Percentiles rank a stretch among this genome's conserved stretches.
These are phyloP conservation scores for Orycteropus afer DNA, from an alignment of 2,113 vertebrate genomes.

Conservation along the genomic window DNA sequence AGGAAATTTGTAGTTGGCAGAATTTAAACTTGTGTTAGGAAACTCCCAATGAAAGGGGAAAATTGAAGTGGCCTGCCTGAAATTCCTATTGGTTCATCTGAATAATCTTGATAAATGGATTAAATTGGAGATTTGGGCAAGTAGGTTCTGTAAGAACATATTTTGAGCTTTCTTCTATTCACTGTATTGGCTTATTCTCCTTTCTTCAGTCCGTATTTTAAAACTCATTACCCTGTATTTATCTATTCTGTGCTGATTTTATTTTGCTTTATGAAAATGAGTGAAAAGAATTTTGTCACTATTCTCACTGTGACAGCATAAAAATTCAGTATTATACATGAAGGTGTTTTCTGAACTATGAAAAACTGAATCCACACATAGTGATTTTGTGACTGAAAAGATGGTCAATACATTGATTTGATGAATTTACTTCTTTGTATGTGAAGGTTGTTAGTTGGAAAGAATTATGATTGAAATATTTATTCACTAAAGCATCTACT, in stretches of 20 bases:
- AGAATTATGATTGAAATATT: constrained; percentile 40
- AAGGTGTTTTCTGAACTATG: constrained; percentile 23
- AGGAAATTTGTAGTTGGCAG: neutral
- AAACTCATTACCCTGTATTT: neutral
- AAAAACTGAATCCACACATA: neutral
- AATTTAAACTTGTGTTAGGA: neutral
- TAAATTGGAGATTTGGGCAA: constrained; percentile 17
- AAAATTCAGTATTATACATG: neutral
- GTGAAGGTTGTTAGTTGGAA: constrained; percentile 11
- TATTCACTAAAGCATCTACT: constrained; percentile 52
- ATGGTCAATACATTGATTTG: neutral
- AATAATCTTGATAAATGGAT: neutral
- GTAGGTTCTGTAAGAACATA: neutral
- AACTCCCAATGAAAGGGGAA: neutral
- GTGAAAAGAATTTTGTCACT: neutral
- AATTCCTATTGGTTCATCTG: constrained; percentile 9
- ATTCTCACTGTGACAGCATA: neutral
- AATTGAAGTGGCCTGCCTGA: neutral
- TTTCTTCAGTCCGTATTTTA: neutral
- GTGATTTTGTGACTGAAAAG: neutral
- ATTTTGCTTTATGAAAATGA: constrained; percentile 1
- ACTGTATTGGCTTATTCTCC: neutral
- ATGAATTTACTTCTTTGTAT: constrained; percentile 10
- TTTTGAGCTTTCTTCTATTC: neutral
- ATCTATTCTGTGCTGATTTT: neutral